Evolutionary conservation across 2,113 vertebrate species (phyloP).

Genomic region (Coturnix japonica): DNA sequence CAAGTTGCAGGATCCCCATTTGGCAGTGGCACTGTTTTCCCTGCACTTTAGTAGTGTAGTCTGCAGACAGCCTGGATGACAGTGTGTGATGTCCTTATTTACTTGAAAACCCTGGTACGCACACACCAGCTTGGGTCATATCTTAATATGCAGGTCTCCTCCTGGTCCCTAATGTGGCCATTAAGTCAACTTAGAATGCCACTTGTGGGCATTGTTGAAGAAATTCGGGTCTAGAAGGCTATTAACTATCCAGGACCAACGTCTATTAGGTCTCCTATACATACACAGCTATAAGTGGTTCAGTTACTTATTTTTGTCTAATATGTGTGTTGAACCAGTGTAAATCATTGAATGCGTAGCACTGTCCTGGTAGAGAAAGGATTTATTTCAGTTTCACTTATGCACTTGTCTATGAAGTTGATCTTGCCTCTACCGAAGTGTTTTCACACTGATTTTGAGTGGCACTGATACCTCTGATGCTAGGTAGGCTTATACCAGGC

Average conservation of each 20-base stretch:
- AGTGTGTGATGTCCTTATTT: neutral
- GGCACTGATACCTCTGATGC: neutral
- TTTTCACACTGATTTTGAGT: neutral
- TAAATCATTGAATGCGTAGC: neutral
- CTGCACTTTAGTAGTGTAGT: neutral
- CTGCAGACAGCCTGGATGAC: neutral
- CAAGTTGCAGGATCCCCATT: neutral
- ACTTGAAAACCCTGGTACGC: neutral
- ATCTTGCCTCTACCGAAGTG: neutral
- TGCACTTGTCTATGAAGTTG: neutral
- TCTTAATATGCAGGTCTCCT: neutral
- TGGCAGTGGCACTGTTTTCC: rapidly evolving
- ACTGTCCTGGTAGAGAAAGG: neutral
- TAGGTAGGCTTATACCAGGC: neutral
- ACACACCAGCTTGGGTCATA: neutral
- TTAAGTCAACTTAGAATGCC: neutral
- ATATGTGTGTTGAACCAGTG: neutral
- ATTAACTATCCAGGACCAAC: neutral
- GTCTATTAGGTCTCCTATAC: neutral
- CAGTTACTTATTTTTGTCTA: neutral
- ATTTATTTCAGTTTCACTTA: neutral
- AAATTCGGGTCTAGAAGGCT: neutral
- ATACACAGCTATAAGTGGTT: neutral
- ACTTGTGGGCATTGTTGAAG: neutral
- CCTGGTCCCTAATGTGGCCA: neutral